Conservation (phyloP, 2,888 invertebrate species). For the Cistogaster globosa region DNA sequence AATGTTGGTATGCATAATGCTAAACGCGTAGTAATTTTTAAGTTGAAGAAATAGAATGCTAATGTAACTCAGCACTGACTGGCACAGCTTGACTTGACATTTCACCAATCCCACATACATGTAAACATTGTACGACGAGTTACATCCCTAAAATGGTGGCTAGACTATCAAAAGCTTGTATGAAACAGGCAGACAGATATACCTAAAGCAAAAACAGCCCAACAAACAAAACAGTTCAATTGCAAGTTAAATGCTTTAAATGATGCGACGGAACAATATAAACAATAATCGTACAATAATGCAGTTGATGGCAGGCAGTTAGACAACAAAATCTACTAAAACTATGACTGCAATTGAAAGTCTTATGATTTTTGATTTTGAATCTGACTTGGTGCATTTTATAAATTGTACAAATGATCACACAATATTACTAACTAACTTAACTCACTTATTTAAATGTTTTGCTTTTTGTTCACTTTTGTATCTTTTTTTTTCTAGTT, state of each 20-base stretch:
- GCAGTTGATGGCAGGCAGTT: not conserved
- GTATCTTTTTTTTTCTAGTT: constrained; percentile 39
- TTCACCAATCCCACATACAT: constrained; percentile 79
- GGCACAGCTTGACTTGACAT: constrained; percentile 82
- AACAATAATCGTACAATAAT: constrained; percentile 48
- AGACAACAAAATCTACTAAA: constrained; percentile 2
- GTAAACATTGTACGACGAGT: constrained; percentile 68
- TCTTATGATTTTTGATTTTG: constrained; percentile 34
- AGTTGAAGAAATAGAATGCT: constrained; percentile 19
- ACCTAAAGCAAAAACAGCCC: not conserved
- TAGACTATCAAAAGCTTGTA: constrained; percentile 53
- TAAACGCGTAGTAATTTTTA: constrained; percentile 72
- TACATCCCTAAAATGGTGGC: constrained; percentile 79
- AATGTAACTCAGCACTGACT: constrained; percentile 62
- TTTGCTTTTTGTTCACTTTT: constrained; percentile 8
- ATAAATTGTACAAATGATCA: constrained; percentile 60
- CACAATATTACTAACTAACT: constrained; percentile 43
- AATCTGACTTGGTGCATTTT: constrained; percentile 39
- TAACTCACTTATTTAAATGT: constrained; percentile 36
- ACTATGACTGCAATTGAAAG: constrained; percentile 29
- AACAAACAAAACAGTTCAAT: constrained; percentile 68
- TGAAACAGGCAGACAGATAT: not conserved
- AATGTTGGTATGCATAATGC: constrained; percentile 66
- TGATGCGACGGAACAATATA: constrained; percentile 50
- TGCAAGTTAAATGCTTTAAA: constrained; percentile 66